phyloP scores from a whole-genome alignment of 2,113 vertebrate species.

The Cairina moschata region DNA sequence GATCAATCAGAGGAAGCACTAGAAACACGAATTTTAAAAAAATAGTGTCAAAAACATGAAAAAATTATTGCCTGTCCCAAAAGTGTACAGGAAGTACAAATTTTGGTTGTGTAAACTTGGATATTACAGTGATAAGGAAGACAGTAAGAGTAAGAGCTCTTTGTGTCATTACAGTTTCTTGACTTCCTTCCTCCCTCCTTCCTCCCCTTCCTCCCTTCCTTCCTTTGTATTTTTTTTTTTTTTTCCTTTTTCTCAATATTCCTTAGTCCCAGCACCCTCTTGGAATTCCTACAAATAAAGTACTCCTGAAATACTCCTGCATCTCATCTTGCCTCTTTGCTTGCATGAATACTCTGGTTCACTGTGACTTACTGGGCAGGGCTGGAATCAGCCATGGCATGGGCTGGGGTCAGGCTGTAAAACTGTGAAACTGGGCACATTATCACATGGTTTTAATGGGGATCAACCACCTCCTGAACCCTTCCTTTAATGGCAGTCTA shows the following conservation, averaged over 20 bases:
- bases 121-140: neutral
- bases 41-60: neutral
- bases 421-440: neutral
- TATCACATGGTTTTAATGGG: neutral
- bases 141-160: neutral
- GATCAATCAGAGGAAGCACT: neutral
- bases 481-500: neutral
- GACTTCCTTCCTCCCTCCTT: neutral
- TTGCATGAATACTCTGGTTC: rapidly evolving
- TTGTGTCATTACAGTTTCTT: neutral
- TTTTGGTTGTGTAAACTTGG: neutral
- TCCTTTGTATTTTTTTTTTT: too few species aligned
- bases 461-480: neutral
- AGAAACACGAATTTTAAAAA: neutral
- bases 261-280: neutral
- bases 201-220: neutral
- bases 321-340: neutral
- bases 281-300: neutral
- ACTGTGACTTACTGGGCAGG: neutral
- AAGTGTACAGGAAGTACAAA: neutral
- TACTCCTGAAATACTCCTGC: neutral
- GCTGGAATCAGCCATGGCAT: neutral
- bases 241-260: neutral
- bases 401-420: neutral
- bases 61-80: neutral